These are phyloP conservation scores for Phortica variegata DNA, from an alignment of 1,140 invertebrate genomes.

Conservation along the genomic window DNA sequence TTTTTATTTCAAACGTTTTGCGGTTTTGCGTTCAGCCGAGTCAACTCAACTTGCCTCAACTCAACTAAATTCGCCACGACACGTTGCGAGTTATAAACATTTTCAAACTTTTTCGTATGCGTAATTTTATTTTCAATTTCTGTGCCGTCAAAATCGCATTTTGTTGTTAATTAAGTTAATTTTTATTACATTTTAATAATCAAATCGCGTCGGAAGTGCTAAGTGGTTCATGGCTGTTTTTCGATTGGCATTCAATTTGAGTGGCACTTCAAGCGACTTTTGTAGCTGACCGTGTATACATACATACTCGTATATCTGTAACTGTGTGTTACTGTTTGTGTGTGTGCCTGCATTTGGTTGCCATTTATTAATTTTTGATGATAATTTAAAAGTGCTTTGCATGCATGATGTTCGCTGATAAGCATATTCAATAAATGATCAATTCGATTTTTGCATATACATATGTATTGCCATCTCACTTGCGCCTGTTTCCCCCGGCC, in stretches of 20 bases:
- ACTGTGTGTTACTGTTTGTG: neutral
- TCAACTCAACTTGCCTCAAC: no score
- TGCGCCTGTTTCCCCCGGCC: no score
- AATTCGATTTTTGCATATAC: no score
- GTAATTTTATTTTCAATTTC: conserved; percentile 29
- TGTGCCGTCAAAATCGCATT: conserved; percentile 18
- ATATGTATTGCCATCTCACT: no score
- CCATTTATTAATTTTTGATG: conserved; percentile 41
- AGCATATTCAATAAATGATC: conserved; percentile 10
- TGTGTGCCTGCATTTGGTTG: conserved; percentile 6
- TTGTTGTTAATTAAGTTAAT: conserved; percentile 45
- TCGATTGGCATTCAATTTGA: conserved; percentile 13
- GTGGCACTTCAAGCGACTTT: conserved; percentile 20
- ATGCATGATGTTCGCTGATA: conserved; percentile 48
- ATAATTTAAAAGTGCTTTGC: conserved; percentile 51
- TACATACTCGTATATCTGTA: conserved; percentile 5
- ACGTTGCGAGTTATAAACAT: no score
- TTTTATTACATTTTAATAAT: conserved; percentile 54
- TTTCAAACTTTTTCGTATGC: no score
- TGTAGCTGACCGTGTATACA: neutral
- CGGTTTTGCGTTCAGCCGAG: no score
- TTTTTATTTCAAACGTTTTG: conserved; percentile 55
- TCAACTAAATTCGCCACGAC: no score
- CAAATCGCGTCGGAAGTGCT: conserved; percentile 23
- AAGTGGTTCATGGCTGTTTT: no score